Evolutionary conservation across 2,797 vertebrate species (phyloP), one percentile per base, ranked within the genome.

Genomic region (Pangasius mekongensis): DNA sequence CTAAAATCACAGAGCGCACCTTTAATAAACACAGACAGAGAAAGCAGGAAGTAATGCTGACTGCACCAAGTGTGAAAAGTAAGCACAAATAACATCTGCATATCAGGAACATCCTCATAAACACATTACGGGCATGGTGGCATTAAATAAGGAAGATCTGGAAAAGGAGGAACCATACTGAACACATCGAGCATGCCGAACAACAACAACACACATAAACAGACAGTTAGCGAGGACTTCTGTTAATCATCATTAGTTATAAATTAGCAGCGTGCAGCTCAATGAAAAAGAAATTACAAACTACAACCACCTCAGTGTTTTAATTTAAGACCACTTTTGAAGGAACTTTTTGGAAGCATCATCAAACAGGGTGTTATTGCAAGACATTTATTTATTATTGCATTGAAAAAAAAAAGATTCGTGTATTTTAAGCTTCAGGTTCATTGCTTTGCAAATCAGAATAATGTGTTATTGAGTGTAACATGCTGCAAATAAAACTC

Each of bases 311-410:
- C 10, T 36, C n/a, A 20, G 33, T 60, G 30, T 47, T 74, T 54
- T 56, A 6, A 77, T 33, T 81, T 39, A 81, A 60, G 78, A 81
- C 56, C 54, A 39, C 78, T 60, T 60, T 5, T 71, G 18, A 33
- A 58, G 3, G 22, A 39, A 86, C 39, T 16, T 58, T 10, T 1
- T 58, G 69, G 84, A 88, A 84, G 71, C 56, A 64, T 84, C 14
- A n/a, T 71, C 62, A 83, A 56, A 86, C 58, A 52, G 33, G 36
- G 22, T 33, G 3, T 83, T 76, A 86, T 74, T 89, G 76, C 84
- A 74, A 83, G 20, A 58, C 2, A 64, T 52, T 39, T 39, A 39
- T 39, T 39, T 39, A 78, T 88, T 83, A 90, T 86, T 88, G 87
- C 78, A 54, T 16, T 74, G 30, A n/a, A 80, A 85, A 73, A 49